A percentile compares a stretch with the other conserved stretches of the same genome.
phyloP scores from a whole-genome alignment of 2,797 vertebrate species.

The Sebastes aleutianus region DNA sequence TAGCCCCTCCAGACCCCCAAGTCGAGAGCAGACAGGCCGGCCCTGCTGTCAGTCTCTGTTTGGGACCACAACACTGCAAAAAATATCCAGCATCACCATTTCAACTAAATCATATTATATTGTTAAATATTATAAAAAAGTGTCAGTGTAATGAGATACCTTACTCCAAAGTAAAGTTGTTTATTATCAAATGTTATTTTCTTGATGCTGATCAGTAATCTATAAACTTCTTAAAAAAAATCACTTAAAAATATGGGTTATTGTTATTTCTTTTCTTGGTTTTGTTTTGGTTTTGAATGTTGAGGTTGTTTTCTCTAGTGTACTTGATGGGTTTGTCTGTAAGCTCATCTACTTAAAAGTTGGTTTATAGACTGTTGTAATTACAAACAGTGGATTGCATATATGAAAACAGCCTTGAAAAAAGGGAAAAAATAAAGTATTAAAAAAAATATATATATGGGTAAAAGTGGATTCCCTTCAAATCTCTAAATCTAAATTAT shows the following conservation, averaged over 20 bases:
- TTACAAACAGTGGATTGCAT: too few relatives aligned
- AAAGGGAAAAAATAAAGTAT: too few relatives aligned
- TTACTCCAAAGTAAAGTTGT: not conserved
- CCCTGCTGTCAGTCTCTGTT: constrained; percentile 81
- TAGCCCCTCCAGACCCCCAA: constrained; percentile 78
- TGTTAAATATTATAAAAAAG: not conserved
- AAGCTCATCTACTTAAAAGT: too few relatives aligned
- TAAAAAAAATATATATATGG: too few relatives aligned
- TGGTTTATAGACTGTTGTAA: too few relatives aligned
- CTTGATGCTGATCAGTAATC: not conserved
- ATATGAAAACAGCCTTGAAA: too few relatives aligned
- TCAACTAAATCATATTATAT: not conserved
- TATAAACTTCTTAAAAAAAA: not conserved
- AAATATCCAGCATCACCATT: not conserved
- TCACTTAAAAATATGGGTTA: too few relatives aligned
- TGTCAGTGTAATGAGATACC: not conserved
- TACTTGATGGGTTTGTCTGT: too few relatives aligned
- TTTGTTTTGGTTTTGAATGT: too few relatives aligned
- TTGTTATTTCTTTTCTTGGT: too few relatives aligned
- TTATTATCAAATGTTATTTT: not conserved
- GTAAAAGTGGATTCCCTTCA: not conserved
- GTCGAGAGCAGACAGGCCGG: constrained; percentile 81
- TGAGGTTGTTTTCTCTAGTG: too few relatives aligned
- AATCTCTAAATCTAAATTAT: not conserved
- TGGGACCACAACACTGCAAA: constrained; percentile 51